These are phyloP conservation scores for Pygoscelis adeliae DNA, from an alignment of 2,113 vertebrate genomes.

Conservation along the genomic window DNA sequence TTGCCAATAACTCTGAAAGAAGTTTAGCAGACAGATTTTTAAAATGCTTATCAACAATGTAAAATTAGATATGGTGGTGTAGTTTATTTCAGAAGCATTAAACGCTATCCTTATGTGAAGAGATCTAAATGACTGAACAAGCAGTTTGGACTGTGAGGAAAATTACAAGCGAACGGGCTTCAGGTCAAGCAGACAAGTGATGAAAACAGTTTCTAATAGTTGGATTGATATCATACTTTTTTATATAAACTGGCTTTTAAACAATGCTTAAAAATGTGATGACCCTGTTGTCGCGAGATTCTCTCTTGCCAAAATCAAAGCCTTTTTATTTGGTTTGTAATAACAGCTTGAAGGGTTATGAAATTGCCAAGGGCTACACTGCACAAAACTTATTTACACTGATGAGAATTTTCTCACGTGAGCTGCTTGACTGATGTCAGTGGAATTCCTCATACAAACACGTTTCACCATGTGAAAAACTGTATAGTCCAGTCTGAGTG, in stretches of 20 bases:
- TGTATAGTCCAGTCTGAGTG: not conserved
- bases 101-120: not conserved
- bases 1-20: not conserved
- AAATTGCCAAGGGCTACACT: not conserved
- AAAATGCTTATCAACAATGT: not conserved
- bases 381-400: not conserved
- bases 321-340: conserved; percentile 23
- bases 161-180: not conserved
- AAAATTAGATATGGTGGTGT: not conserved
- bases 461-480: not conserved
- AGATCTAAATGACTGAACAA: not conserved
- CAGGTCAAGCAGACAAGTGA: not conserved
- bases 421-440: not conserved
- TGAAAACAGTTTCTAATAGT: conserved; percentile 10
- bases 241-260: conserved; percentile 40
- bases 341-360: conserved; percentile 16
- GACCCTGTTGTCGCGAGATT: not conserved
- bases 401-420: not conserved
- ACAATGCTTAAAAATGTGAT: conserved; percentile 10
- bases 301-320: conserved; percentile 32
- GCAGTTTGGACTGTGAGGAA: conserved; percentile 9
- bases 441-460: not conserved
- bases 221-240: not conserved
- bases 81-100: not conserved
- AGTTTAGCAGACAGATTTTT: not conserved